Evolutionary conservation across 2,888 invertebrate species (phyloP), one percentile per base, ranked within the genome.

Genomic region (Protophormia terraenovae): DNA sequence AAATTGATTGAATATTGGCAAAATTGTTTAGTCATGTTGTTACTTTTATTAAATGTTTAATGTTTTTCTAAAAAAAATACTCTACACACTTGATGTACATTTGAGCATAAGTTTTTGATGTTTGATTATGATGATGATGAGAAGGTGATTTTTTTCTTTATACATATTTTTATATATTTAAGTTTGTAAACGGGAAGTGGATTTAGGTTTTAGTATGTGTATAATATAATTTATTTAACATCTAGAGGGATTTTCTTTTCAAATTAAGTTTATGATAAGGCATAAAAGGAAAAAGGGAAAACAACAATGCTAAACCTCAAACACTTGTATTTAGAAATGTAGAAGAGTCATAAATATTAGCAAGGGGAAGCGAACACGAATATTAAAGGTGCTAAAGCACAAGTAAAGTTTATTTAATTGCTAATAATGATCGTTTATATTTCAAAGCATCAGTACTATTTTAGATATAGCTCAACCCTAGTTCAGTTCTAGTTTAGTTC

Each of bases 181-280:
- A 41, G 19, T 35, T 29, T 16, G 1, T 24, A 55, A 77, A 60
- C 60, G 45, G 73, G 47, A 75, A 76, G 66, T 73, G 53, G 55
- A 32, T 78, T 58, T 24, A 35, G 41, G n/a, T 38, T 69, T 32
- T 55, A 35, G 38, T 71, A 62, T 27, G 12, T 50, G n/a, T 38
- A 32, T 32, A 38, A 66, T 64, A 32, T 66, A 72, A 64, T 55
- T 79, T 79, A 45, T 72, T 88, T 87, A 88, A 89, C 87, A 87
- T 32, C 41, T n/a, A 24, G 7, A n/a, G 86, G 88, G 89, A 91
- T 90, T 90, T 90, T 90, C 88, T 88, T 89, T 89, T 90, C 88
- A 90, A 90, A 90, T 90, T 90, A 89, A 90, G 87, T 89, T 90
- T 90, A 89, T 91, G 90, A 90, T 89, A 87, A 87, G 87, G 89